These are phyloP conservation scores for Argopecten irradians DNA, from an alignment of 1,140 invertebrate genomes.

Conservation along the genomic window DNA sequence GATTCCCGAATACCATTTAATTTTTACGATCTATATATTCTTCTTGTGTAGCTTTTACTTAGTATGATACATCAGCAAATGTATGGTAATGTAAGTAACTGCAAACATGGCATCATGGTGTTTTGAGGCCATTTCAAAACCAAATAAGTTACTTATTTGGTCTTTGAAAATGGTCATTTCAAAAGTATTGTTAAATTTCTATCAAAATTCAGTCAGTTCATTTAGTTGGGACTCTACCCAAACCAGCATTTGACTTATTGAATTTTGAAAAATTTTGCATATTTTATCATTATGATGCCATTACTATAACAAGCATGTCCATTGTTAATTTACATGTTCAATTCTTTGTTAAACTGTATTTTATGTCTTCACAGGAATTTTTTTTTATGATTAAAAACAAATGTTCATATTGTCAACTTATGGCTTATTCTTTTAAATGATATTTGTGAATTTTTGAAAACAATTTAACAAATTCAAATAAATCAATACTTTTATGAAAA, in stretches of 20 bases:
- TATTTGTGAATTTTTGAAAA: no score
- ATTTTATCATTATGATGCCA: neutral
- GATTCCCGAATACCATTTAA: no score
- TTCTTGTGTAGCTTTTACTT: constrained; percentile 50
- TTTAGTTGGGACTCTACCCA: neutral
- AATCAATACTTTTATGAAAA: no score
- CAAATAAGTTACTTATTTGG: neutral
- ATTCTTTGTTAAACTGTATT: neutral
- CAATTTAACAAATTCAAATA: no score
- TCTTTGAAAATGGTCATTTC: neutral
- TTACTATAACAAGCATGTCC: neutral
- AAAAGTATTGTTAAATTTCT: neutral
- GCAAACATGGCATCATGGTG: neutral
- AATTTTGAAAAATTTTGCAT: neutral
- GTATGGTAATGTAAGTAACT: constrained; percentile 49
- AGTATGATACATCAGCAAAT: constrained; percentile 56
- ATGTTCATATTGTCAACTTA: neutral
- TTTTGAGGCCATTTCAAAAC: neutral
- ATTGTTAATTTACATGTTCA: neutral
- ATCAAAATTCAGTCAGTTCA: neutral
- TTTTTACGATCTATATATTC: neutral
- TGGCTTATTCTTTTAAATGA: neutral
- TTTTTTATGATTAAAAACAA: neutral
- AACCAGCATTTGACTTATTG: neutral
- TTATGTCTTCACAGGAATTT: neutral